A percentile compares a stretch with the other conserved stretches of the same genome.
Conservation (phyloP, 2,797 vertebrate species). For the Mus caroli region DNA sequence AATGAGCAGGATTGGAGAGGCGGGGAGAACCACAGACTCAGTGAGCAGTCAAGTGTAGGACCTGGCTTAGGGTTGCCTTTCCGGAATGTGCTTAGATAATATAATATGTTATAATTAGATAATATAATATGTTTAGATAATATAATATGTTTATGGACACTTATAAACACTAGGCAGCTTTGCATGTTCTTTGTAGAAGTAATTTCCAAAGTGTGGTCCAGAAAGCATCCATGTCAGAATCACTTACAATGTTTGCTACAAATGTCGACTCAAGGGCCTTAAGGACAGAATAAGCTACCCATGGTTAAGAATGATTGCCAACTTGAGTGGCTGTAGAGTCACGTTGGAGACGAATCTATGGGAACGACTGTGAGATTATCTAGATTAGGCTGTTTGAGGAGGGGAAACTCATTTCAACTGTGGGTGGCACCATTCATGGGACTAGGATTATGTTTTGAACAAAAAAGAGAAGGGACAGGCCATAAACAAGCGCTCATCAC, state of each 20-base stretch:
- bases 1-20: neutral
- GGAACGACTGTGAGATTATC: neutral
- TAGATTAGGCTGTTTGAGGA: neutral
- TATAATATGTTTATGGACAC: too few relatives aligned
- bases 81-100: neutral
- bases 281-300: neutral
- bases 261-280: neutral
- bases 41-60: too few relatives aligned
- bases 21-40: neutral
- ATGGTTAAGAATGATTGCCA: neutral
- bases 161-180: neutral
- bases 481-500: neutral
- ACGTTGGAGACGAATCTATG: too few relatives aligned
- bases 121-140: neutral
- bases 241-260: neutral
- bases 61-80: neutral
- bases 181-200: neutral
- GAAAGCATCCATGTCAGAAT: neutral
- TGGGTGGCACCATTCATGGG: neutral
- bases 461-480: neutral
- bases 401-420: neutral
- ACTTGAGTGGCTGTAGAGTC: neutral
- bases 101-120: neutral
- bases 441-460: neutral
- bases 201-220: constrained; percentile 28